These are phyloP conservation scores for Melolontha melolontha DNA, from an alignment of 2,888 invertebrate genomes.

Conservation along the genomic window DNA sequence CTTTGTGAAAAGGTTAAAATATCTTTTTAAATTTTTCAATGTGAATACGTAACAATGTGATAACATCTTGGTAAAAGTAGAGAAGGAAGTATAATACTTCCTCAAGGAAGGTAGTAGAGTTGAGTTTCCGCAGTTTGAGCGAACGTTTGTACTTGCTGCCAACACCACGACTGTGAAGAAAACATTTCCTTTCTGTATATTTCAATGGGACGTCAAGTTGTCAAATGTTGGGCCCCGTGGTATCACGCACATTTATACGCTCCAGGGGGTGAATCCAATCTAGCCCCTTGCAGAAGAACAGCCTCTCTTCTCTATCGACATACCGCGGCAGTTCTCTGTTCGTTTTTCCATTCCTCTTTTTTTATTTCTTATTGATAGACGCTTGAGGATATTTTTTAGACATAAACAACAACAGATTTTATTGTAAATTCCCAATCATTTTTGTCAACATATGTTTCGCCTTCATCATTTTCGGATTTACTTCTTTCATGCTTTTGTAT, in stretches of 20 bases:
- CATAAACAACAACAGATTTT: conserved; percentile 39
- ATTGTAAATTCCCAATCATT: conserved; percentile 40
- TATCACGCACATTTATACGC: conserved; percentile 54
- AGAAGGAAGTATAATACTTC: conserved; percentile 55
- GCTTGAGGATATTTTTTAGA: conserved; percentile 31
- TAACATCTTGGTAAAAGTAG: conserved; percentile 50
- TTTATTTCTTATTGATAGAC: conserved; percentile 44
- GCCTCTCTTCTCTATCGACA: conserved; percentile 26
- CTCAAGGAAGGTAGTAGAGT: conserved; percentile 55
- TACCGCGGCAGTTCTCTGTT: conserved; percentile 5
- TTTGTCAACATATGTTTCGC: conserved; percentile 32
- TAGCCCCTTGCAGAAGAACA: conserved; percentile 47
- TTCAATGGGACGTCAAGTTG: conserved; percentile 60
- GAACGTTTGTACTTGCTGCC: conserved; percentile 56
- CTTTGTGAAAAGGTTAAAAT: conserved; percentile 43
- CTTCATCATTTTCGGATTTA: background rate
- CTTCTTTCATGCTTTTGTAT: background rate
- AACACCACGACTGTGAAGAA: conserved; percentile 57
- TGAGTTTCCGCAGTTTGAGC: conserved; percentile 54
- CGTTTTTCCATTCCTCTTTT: conserved; percentile 18
- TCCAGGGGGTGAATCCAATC: conserved; percentile 53
- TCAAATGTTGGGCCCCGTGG: conserved; percentile 55
- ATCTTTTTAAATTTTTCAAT: conserved; percentile 45
- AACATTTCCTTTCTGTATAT: conserved; percentile 59
- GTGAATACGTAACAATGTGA: conserved; percentile 51